A percentile compares a stretch with the other conserved stretches of the same genome.
Conservation (phyloP, 2,113 vertebrate species). For the Rhynchopsitta pachyrhyncha region DNA sequence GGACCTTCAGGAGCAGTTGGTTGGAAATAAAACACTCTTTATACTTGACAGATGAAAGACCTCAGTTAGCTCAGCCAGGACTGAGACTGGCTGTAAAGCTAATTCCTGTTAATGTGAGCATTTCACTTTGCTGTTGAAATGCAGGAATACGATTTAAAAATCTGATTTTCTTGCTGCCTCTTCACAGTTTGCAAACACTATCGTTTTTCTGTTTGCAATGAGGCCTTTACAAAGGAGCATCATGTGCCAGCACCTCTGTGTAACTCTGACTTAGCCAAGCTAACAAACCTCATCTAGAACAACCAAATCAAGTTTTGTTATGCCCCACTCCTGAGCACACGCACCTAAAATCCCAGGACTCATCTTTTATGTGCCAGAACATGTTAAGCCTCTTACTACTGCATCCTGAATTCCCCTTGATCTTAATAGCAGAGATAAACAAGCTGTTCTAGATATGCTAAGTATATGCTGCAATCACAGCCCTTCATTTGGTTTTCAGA, state of each 20-base stretch:
- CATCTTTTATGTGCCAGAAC: background rate
- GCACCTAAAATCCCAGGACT: background rate
- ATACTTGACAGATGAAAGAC: background rate
- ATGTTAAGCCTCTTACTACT: background rate
- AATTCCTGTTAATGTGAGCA: background rate
- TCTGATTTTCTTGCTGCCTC: background rate
- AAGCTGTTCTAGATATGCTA: constrained; percentile 33
- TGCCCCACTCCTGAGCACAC: background rate
- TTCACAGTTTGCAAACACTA: background rate
- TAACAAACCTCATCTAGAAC: background rate
- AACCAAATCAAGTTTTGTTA: background rate
- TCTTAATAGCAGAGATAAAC: constrained; percentile 2
- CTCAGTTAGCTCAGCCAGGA: background rate
- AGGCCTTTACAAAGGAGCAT: background rate
- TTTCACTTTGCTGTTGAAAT: background rate
- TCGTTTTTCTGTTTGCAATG: background rate
- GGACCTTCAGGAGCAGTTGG: background rate
- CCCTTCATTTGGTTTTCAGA: background rate
- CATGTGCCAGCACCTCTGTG: background rate
- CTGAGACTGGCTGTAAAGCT: background rate
- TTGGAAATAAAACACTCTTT: background rate
- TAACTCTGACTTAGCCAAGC: background rate
- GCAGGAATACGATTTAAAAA: background rate
- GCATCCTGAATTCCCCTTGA: background rate
- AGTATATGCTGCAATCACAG: background rate